Conservation (phyloP, 2,113 vertebrate genomes). For the Paralichthys olivaceus region DNA sequence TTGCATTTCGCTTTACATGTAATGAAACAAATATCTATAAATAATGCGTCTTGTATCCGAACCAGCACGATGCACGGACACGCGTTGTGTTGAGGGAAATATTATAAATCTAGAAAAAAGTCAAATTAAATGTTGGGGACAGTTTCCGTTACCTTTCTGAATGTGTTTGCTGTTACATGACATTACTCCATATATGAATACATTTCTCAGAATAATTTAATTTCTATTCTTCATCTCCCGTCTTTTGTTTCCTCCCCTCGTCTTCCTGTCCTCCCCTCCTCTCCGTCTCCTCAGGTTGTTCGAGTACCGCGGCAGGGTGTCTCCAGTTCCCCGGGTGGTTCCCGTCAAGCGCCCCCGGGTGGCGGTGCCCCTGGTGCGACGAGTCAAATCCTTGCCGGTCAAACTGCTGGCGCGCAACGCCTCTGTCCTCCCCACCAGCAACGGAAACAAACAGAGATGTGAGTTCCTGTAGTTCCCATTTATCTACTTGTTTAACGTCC, state of each 20-base stretch:
- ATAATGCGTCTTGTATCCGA: too few species aligned
- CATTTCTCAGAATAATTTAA: background rate
- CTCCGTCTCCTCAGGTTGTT: slow-evolving; percentile 84
- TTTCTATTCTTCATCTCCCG: background rate
- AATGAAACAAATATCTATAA: too few species aligned
- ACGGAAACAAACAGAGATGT: slow-evolving; percentile 86
- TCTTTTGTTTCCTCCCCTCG: background rate
- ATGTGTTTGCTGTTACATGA: background rate
- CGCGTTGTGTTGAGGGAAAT: too few species aligned
- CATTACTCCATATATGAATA: background rate
- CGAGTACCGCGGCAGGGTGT: slow-evolving; percentile 88
- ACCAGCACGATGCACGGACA: too few species aligned
- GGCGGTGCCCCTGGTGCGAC: slow-evolving; percentile 89
- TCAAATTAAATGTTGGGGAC: too few species aligned
- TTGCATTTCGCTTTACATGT: too few species aligned
- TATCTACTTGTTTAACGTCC: too few species aligned
- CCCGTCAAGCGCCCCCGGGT: slow-evolving; percentile 90
- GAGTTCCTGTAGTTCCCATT: slow-evolving; percentile 38
- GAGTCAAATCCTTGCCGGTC: slow-evolving; percentile 89
- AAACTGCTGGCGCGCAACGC: slow-evolving; percentile 87
- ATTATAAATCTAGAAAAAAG: too few species aligned
- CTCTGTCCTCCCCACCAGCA: slow-evolving; percentile 82
- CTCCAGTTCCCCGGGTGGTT: slow-evolving; percentile 86
- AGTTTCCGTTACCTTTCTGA: too few species aligned
- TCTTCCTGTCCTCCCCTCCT: background rate